Conservation (phyloP, 2,113 vertebrate genomes). For the Phrynosoma blainvillii region DNA sequence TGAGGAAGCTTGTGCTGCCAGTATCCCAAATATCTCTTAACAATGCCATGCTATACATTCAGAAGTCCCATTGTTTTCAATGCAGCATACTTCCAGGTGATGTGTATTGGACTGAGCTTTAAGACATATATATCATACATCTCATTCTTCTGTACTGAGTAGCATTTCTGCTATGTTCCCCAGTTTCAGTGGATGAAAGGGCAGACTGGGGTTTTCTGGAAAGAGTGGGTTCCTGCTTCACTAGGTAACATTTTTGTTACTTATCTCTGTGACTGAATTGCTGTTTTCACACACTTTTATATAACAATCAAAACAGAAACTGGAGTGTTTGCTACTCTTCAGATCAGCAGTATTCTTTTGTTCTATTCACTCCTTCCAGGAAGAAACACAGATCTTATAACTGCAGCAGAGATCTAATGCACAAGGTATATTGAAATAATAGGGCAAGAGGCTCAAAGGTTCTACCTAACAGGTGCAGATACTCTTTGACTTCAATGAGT, state of each 20-base stretch:
- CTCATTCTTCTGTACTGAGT: neutral
- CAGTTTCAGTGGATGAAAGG: neutral
- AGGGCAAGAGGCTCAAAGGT: neutral
- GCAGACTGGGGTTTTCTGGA: neutral
- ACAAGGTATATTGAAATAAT: neutral
- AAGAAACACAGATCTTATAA: neutral
- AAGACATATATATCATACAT: neutral
- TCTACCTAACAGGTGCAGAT: neutral
- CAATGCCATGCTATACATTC: neutral
- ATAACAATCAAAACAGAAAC: neutral
- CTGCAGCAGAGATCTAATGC: neutral
- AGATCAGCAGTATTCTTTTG: neutral
- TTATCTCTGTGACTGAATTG: neutral
- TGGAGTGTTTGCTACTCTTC: neutral
- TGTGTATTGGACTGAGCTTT: neutral
- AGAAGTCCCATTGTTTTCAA: neutral
- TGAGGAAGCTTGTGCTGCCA: neutral
- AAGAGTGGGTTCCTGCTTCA: neutral
- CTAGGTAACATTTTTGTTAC: neutral
- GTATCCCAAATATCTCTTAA: neutral
- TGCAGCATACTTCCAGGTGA: neutral
- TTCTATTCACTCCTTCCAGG: neutral
- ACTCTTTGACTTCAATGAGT: neutral
- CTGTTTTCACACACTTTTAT: neutral
- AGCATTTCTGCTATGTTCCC: neutral